Evolutionary conservation across 2,888 invertebrate species (phyloP).

Genomic region (Agapostemon virescens): DNA sequence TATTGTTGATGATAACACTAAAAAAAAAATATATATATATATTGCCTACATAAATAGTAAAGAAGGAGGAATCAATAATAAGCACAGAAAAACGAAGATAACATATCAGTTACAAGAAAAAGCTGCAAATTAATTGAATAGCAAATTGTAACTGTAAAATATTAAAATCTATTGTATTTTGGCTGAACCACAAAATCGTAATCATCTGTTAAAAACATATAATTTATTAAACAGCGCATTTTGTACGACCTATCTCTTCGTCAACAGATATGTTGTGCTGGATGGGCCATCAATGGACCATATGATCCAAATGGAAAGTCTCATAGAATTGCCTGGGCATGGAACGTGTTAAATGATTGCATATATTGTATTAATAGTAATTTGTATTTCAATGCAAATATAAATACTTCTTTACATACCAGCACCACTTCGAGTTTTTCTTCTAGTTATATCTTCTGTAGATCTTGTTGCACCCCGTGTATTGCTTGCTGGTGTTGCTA

Average conservation of each 20-base stretch:
- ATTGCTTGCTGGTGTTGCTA: slow-evolving; percentile 79
- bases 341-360: slow-evolving; percentile 12
- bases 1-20: not conserved
- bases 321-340: slow-evolving; percentile 6
- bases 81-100: not conserved
- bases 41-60: not conserved
- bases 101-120: not conserved
- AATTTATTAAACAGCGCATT: not conserved
- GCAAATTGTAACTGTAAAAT: slow-evolving; percentile 2
- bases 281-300: not conserved
- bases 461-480: slow-evolving; percentile 79
- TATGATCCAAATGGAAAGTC: slow-evolving; percentile 1
- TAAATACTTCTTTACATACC: slow-evolving; percentile 74
- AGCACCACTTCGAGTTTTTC: slow-evolving; percentile 80
- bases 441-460: slow-evolving; percentile 78
- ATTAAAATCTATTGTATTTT: not conserved
- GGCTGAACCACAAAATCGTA: not conserved
- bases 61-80: not conserved
- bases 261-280: not conserved
- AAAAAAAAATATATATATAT: not conserved
- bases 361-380: slow-evolving; percentile 19
- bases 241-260: not conserved
- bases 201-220: not conserved
- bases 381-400: slow-evolving; percentile 17
- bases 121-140: not conserved